phyloP scores from a whole-genome alignment of 2,113 vertebrate genomes.

The Chlorodrepanis virens region DNA sequence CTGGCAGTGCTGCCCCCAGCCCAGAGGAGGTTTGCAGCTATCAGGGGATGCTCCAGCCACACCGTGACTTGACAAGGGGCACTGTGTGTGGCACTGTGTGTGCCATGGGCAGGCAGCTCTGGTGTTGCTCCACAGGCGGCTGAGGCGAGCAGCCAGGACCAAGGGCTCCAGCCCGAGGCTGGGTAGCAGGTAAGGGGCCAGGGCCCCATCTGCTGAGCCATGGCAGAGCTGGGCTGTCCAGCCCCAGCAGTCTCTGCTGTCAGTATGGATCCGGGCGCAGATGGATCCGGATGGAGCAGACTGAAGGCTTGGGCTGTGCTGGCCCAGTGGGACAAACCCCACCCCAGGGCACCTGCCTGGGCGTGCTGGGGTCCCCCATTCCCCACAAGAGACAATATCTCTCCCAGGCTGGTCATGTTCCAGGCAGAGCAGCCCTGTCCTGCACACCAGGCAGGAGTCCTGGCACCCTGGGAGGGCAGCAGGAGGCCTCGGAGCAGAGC shows the following conservation, averaged over 20 bases:
- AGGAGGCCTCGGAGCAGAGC: neutral
- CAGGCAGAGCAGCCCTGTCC: neutral
- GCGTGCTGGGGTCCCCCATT: fast-evolving
- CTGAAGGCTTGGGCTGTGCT: neutral
- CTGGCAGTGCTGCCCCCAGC: neutral
- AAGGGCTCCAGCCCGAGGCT: constrained; percentile 28
- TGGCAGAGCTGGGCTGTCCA: neutral
- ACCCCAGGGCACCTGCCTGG: neutral
- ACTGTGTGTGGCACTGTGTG: fast-evolving
- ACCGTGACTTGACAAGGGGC: fast-evolving
- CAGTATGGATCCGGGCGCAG: neutral
- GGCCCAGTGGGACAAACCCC: neutral
- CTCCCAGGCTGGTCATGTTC: neutral
- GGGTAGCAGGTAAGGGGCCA: constrained; percentile 73
- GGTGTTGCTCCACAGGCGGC: constrained; percentile 75
- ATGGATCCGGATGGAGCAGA: neutral
- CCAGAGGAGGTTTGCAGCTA: fast-evolving
- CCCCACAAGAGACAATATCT: neutral
- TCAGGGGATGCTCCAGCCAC: neutral
- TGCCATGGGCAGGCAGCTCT: neutral
- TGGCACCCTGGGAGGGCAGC: neutral
- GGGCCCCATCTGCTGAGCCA: constrained; percentile 1
- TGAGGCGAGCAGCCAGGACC: constrained; percentile 45
- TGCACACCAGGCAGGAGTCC: neutral
- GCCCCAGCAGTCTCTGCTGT: fast-evolving